A percentile compares a stretch with the other conserved stretches of the same genome.
These are phyloP conservation scores for Dendrolimus kikuchii DNA, from an alignment of 1,140 invertebrate species.

Conservation along the genomic window DNA sequence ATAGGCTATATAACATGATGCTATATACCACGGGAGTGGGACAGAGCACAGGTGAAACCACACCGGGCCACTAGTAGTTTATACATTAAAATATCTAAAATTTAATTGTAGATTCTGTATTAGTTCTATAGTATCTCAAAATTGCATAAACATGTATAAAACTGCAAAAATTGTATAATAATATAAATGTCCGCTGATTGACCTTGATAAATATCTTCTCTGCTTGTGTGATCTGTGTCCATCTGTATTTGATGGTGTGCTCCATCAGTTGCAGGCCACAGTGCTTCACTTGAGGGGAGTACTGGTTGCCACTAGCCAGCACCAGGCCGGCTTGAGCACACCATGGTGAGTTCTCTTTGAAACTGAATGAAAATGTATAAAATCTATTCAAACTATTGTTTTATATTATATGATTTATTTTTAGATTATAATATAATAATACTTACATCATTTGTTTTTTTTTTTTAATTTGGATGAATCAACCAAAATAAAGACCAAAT, in stretches of 20 bases:
- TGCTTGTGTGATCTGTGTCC: slow-evolving; percentile 88
- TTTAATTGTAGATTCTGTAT: too few relatives aligned
- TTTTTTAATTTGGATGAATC: too few relatives aligned
- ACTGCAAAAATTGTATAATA: neutral
- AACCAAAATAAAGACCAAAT: too few relatives aligned
- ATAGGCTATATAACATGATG: too few relatives aligned
- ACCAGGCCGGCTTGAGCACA: slow-evolving; percentile 89
- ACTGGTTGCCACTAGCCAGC: slow-evolving; percentile 80
- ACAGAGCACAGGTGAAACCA: too few relatives aligned
- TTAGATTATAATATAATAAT: too few relatives aligned
- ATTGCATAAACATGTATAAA: too few relatives aligned
- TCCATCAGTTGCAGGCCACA: slow-evolving; percentile 93
- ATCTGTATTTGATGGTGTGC: slow-evolving; percentile 91
- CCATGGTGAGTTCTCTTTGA: slow-evolving; percentile 88
- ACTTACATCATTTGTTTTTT: too few relatives aligned
- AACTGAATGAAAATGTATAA: slow-evolving; percentile 51
- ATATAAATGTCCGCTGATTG: slow-evolving; percentile 8
- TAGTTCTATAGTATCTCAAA: too few relatives aligned
- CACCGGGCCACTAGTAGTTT: too few relatives aligned
- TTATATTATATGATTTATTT: neutral
- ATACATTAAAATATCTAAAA: too few relatives aligned
- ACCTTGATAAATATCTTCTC: slow-evolving; percentile 92
- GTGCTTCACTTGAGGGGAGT: slow-evolving; percentile 85
- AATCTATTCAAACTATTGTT: neutral
- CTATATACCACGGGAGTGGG: too few relatives aligned